A percentile compares a stretch with the other conserved stretches of the same genome.
Evolutionary conservation across 2,888 invertebrate species (phyloP).

Genomic region (Spodoptera exigua): DNA sequence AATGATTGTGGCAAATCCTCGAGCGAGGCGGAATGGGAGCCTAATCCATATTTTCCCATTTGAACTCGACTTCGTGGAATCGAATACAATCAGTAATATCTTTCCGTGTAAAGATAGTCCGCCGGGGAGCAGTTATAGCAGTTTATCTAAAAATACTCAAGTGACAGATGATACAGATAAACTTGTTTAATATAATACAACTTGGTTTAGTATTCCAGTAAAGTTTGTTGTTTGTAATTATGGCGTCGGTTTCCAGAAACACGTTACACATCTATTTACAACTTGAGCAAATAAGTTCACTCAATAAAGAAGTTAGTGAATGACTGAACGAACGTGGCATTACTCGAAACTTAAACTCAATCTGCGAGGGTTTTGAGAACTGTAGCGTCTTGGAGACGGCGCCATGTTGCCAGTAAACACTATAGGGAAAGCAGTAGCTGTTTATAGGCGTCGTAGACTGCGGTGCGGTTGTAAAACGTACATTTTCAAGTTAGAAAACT

Average conservation of each 20-base stretch:
- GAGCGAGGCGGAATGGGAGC: constrained; percentile 23
- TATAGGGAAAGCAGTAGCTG: constrained; percentile 13
- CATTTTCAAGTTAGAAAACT: constrained; percentile 48
- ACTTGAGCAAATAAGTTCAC: constrained; percentile 10
- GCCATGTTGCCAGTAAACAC: not conserved
- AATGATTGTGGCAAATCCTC: constrained; percentile 15
- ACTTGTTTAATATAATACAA: constrained; percentile 27
- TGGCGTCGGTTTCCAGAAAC: constrained; percentile 15
- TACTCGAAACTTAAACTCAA: constrained; percentile 19
- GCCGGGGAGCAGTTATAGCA: constrained; percentile 20
- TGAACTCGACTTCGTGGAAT: constrained; percentile 27
- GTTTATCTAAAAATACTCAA: constrained; percentile 35
- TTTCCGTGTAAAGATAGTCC: constrained; percentile 20
- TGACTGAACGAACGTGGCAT: constrained; percentile 37
- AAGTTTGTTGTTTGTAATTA: constrained; percentile 30
- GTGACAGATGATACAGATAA: constrained; percentile 21
- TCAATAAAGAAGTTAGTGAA: constrained; percentile 41
- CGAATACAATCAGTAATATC: constrained; percentile 41
- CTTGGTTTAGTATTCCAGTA: constrained; percentile 22
- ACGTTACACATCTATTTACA: constrained; percentile 9
- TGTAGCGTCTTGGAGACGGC: constrained; percentile 11
- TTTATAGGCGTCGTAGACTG: constrained; percentile 24
- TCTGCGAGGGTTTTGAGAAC: constrained; percentile 32
- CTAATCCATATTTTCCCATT: constrained; percentile 45
- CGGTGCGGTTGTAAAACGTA: constrained; percentile 44